Evolutionary conservation across 1,140 invertebrate species (phyloP), one percentile per base, ranked within the genome.

Genomic region (Drosophila arawakana): DNA sequence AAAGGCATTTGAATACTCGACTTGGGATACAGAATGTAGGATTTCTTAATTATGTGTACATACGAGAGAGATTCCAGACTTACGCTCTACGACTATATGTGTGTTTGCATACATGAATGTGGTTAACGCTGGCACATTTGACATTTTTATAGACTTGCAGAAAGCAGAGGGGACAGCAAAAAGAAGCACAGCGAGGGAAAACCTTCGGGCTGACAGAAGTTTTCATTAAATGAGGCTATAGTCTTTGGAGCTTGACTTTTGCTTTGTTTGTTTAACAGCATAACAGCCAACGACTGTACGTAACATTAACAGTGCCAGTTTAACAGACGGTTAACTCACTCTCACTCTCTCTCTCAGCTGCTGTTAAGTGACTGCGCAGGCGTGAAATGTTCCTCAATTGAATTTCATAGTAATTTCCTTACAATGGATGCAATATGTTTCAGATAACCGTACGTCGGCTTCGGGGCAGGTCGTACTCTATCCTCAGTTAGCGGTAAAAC

Each of bases 11-110:
- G 68, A 79, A 79, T 63, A 75, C 75, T 69, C 41, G 50, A 46
- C 63, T 74, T 55, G 25, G 79, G 46, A 67, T 70, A 59, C 52
- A 76, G 66, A 75, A 80, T 57, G 62, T 54, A 76, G 47, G 79
- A 80, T 77, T 86, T 79, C 76, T 76, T 88, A 86, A 86, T 86
- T 86, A 79, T 86, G 73, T 86, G 82, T 86, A 82, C 82, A 86
- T 67, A 81, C 62, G 50, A 71, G 44, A 60, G 76, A n/a, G 46
- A 50, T 25, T 57, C 13, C 46, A 30, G 15, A 54, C 50, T 35
- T n/a, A 8, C 4, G 7, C 15, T 63, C 44, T 59, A 41, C 46
- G 34, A 34, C 34, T 49, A 65, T 54, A 62, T 59, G 54, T 44
- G 52, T 39, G n/a, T 35, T 37, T 54, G n/a, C 50, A 54, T 54